Evolutionary conservation across 1,140 invertebrate genomes (phyloP), one percentile per base, ranked within the genome.

Genomic region (Batillaria attramentaria): DNA sequence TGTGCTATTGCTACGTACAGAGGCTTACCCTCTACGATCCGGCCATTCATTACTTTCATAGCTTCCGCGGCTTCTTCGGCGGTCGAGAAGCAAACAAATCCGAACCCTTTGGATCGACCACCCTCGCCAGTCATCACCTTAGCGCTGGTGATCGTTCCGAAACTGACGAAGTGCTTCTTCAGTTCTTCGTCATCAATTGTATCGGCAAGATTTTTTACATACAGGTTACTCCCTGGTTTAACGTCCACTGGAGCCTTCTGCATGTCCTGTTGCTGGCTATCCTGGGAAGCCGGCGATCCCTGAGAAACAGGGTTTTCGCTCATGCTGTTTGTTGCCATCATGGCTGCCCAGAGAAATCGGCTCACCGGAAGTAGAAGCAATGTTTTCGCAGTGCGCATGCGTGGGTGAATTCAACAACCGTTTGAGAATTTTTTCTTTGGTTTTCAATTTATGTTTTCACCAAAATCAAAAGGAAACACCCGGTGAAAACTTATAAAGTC

Each of bases 1-100:
- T 99, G 98, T 79, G 98, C 98, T 80, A 99, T 91, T 31, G 98
- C 98, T 72, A 99, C 98, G 91, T 99, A 99, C n/a, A 99, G 91
- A 10, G 98, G 98, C 91, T 99, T 99, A 3, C 95, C 94, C 68
- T 96, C 97, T 33, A 99, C 94, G 85, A 99, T 99, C 68, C 97
- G 94, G 4, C 98, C 97, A 90, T 99, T 99, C 96, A 99, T 98
- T 50, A 91, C 98, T 2, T 97, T 99, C 3, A 99, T 97, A 75
- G 98, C 98, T 91, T 99, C 99, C 10, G 98, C 99, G 13, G 98
- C 98, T 92, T 99, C 98, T 91, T 99, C 97, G 0, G 97, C 96
- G 35, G 96, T 95, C 43, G 96, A 97, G 89, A 99, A 99, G 92
- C 98, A 99, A 16, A 99, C 98, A 91, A 99, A 99, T 33, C 98